Percentiles rank a stretch among this genome's conserved stretches.
Conservation (phyloP, 2,113 vertebrate genomes). For the Leptobrachium ailaonicum region DNA sequence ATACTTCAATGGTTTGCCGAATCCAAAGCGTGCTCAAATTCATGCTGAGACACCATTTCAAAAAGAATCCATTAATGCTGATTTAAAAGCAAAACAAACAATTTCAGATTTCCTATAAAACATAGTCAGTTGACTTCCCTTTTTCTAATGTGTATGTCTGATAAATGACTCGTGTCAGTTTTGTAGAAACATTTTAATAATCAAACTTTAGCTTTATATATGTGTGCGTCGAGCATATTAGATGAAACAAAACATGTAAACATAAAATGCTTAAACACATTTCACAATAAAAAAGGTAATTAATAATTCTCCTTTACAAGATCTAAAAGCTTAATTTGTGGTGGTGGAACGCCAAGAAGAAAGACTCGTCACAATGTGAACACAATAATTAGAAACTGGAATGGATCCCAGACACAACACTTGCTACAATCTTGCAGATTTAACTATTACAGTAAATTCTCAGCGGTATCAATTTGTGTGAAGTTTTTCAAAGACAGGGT, state of each 20-base stretch:
- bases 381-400: constrained; percentile 49
- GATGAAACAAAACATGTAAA: too few relatives aligned
- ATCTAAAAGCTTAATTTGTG: constrained; percentile 37
- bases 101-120: background rate
- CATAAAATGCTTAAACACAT: constrained; percentile 1
- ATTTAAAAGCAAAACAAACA: background rate
- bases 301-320: constrained; percentile 33
- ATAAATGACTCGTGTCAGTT: too few relatives aligned
- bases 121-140: background rate
- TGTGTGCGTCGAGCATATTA: too few relatives aligned
- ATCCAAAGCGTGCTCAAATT: too few relatives aligned
- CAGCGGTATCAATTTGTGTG: constrained; percentile 9
- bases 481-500: constrained; percentile 7
- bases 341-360: constrained; percentile 23
- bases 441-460: constrained; percentile 40
- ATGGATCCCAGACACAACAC: constrained; percentile 35
- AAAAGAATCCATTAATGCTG: too few relatives aligned
- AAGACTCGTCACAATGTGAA: constrained; percentile 41
- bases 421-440: constrained; percentile 16
- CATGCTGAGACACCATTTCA: too few relatives aligned
- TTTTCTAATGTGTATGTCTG: too few relatives aligned
- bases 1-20: too few relatives aligned
- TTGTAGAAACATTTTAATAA: too few relatives aligned
- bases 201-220: too few relatives aligned
- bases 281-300: constrained; percentile 20